Conservation (phyloP, 2,113 vertebrate species). For the Merops nubicus region DNA sequence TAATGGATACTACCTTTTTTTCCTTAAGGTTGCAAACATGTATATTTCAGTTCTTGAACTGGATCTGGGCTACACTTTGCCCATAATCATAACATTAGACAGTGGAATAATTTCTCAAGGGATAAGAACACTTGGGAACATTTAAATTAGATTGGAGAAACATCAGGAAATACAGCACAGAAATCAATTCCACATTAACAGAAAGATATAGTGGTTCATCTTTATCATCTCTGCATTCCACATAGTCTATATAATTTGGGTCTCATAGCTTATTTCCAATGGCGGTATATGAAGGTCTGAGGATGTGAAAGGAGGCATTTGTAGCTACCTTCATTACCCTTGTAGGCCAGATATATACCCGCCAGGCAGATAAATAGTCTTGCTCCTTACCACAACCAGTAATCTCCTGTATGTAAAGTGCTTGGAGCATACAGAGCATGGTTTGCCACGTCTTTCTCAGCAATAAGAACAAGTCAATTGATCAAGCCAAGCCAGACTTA, state of each 20-base stretch:
- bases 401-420: not conserved
- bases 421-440: not conserved
- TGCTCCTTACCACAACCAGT: not conserved
- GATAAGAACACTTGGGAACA: constrained; percentile 39
- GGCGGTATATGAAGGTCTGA: not conserved
- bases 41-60: not conserved
- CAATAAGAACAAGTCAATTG: not conserved
- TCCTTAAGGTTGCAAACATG: not conserved
- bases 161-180: constrained; percentile 40
- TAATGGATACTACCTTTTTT: not conserved
- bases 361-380: not conserved
- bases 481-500: not conserved
- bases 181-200: constrained; percentile 58
- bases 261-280: constrained; percentile 5
- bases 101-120: constrained; percentile 25
- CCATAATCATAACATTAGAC: not conserved
- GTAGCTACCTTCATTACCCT: not conserved
- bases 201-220: constrained; percentile 34
- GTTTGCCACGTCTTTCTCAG: not conserved
- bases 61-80: not conserved
- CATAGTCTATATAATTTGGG: not conserved
- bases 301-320: not conserved
- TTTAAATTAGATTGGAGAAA: constrained; percentile 40
- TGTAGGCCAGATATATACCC: not conserved
- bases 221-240: constrained; percentile 26